Base-by-base conservation (phyloP, 2,113 vertebrate genomes). In the Ptychochromis oligacanthus region DNA sequence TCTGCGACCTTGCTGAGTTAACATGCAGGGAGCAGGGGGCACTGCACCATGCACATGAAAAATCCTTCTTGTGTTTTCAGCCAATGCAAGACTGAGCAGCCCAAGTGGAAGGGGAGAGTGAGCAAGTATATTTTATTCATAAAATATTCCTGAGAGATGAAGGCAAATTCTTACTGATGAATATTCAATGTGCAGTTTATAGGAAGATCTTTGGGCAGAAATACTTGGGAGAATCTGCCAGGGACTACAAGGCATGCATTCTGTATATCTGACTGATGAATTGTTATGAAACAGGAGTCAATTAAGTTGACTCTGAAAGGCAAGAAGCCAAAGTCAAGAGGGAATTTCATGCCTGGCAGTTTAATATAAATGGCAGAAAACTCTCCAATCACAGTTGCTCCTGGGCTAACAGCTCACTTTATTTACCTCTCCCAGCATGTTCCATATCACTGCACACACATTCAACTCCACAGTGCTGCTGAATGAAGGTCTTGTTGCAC, bases 1-100 rank as follows among this genome's bases (percentile, higher is more conserved):
- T 31, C 20, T 26, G 38, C 92, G 89, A 90, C 92, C 92, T 91
- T 91, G 84, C 80, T 26, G 52, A 81, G 85, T 87, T 75, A 89
- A 79, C 59, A 88, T 83, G 80, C 52, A 62, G 76, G 57, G 82
- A 91, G 77, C 82, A 77, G 55, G 15, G 60, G 91, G 81, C 85
- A 80, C 55, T 22, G 75, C 18, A 13, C 43, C 59, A 7, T 20
- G 72, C 60, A 75, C 83, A 80, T 57, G 64, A 72, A 72, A n/a
- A 72, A 84, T 70, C 64, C 43, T 77, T 28, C 15, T 67, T 34
- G 61, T 87, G 67, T 83, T 87, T 83, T 59, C 58, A 84, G 79
- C 67, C 83, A 22, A 61, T 1, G 57, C 14, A 34, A 86, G 58
- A 55, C 20, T n/a, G 55, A 86, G 62, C 82, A 75, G 54, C 40